phyloP scores from a whole-genome alignment of 2,797 vertebrate species.

The Enteromius trimaculatus region DNA sequence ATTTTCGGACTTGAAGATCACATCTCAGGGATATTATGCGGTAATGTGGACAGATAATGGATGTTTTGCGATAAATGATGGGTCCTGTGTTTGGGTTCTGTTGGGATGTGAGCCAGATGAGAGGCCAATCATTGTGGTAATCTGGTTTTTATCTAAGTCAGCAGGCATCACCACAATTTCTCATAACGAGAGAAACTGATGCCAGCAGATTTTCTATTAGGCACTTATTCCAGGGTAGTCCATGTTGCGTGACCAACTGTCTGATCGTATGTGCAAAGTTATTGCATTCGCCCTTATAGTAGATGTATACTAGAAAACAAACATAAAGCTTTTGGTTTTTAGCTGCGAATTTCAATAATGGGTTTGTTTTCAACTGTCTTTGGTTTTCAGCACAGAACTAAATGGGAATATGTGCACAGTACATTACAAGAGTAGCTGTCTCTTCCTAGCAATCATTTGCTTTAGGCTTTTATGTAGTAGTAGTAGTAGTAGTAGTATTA shows the following conservation, averaged over 20 bases:
- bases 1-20: not conserved
- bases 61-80: not conserved
- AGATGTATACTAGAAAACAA: not conserved
- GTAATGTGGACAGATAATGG: slow-evolving; percentile 5
- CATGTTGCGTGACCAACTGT: slow-evolving; percentile 21
- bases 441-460: not conserved
- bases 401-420: not conserved
- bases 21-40: not conserved
- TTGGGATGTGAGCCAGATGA: slow-evolving; percentile 13
- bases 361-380: not conserved
- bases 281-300: not conserved
- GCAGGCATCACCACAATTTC: not conserved
- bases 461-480: not conserved
- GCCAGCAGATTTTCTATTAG: not conserved
- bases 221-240: not conserved
- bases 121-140: not conserved
- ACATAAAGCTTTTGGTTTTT: not conserved
- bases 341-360: not conserved
- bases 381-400: not conserved
- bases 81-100: slow-evolving; percentile 12
- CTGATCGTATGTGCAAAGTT: not conserved
- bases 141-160: slow-evolving; percentile 9
- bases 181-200: slow-evolving; percentile 10
- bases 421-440: not conserved
- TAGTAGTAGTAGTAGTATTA: not conserved